These are phyloP conservation scores for Pangasianodon gigas DNA, from an alignment of 2,113 vertebrate species.

Conservation along the genomic window DNA sequence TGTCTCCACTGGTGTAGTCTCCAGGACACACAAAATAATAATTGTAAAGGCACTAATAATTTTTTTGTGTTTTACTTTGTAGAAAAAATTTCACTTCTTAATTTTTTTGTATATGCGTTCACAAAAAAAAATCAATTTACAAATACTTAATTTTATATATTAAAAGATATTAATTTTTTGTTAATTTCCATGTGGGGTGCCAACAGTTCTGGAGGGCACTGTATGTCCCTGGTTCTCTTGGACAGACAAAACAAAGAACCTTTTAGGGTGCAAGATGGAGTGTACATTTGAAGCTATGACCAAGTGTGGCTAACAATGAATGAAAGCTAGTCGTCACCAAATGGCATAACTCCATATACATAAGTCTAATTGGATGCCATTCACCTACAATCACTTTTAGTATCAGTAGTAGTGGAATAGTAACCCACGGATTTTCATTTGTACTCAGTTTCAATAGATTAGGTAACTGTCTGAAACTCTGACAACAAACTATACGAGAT, in stretches of 20 bases:
- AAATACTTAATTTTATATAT: too few species aligned
- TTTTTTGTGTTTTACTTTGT: neutral
- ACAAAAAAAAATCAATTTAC: too few species aligned
- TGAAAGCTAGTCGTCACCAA: neutral
- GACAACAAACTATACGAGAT: neutral
- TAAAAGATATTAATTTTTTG: too few species aligned
- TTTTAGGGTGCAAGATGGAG: neutral
- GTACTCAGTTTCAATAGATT: neutral
- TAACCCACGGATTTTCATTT: neutral
- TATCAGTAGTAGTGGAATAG: neutral
- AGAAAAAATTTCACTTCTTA: neutral
- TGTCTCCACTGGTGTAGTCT: neutral
- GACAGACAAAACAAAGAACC: neutral
- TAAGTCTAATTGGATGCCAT: neutral
- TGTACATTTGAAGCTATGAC: neutral
- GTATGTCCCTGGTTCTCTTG: neutral
- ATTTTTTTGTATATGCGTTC: neutral
- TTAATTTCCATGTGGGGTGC: neutral
- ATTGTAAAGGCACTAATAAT: neutral
- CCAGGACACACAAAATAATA: neutral
- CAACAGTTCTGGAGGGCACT: neutral
- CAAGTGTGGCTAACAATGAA: neutral
- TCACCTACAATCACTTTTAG: neutral
- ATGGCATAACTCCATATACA: neutral
- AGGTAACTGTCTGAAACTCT: neutral